A percentile compares a stretch with the other conserved stretches of the same genome.
Evolutionary conservation across 2,888 invertebrate species (phyloP).

Genomic region (Smittia aterrima): DNA sequence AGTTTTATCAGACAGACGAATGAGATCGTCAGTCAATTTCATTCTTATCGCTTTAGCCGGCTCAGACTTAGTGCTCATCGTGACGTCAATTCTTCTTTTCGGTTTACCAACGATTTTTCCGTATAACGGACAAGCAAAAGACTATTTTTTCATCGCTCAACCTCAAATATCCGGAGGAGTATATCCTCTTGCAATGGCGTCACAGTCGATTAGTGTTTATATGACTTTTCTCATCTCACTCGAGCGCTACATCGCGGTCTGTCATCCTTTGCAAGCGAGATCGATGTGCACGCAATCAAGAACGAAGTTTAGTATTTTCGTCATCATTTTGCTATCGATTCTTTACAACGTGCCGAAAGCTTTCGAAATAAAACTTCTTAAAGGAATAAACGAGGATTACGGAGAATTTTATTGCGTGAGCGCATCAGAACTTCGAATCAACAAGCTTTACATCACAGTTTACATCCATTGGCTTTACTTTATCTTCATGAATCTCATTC

Average conservation of each 20-base stretch:
- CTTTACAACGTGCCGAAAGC: conserved; percentile 83
- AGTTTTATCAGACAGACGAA: conserved; percentile 86
- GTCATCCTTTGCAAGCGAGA: conserved; percentile 83
- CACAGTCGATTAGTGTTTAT: conserved; percentile 93
- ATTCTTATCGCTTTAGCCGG: conserved; percentile 88
- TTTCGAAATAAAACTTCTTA: conserved; percentile 64
- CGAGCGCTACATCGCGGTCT: conserved; percentile 92
- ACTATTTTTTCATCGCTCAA: conserved; percentile 75
- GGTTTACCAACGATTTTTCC: conserved; percentile 82
- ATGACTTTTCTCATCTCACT: conserved; percentile 85
- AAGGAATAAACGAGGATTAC: conserved; percentile 52
- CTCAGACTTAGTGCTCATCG: conserved; percentile 87
- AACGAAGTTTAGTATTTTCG: conserved; percentile 79
- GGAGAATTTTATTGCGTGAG: conserved; percentile 69
- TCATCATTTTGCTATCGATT: conserved; percentile 75
- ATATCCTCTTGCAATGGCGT: conserved; percentile 80
- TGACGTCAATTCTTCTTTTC: conserved; percentile 81
- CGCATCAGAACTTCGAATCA: conserved; percentile 67
- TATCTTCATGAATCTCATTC: conserved; percentile 89
- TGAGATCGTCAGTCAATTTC: conserved; percentile 95
- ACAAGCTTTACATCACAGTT: conserved; percentile 73
- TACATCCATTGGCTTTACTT: conserved; percentile 95
- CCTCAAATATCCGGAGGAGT: conserved; percentile 77
- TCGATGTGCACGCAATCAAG: conserved; percentile 87
- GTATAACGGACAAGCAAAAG: conserved; percentile 72